Evolutionary conservation across 2,113 vertebrate species (phyloP), one percentile per base, ranked within the genome.

Genomic region (Dinomys branickii): DNA sequence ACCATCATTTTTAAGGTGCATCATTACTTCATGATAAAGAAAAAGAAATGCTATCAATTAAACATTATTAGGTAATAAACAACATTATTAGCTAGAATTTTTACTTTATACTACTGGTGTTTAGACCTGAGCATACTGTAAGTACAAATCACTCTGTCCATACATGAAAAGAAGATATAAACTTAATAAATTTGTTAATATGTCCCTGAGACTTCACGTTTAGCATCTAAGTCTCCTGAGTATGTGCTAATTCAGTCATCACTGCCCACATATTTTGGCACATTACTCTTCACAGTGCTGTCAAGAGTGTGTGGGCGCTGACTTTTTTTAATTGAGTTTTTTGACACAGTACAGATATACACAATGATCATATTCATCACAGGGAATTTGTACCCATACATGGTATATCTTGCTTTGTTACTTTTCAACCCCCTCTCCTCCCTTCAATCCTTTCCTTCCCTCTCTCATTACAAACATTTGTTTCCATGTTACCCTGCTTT

Each of bases 61-160:
- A 50, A 50, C 9, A 50, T 50, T 50, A 50, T 50, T 50, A 50
- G 47, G 47, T 50, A 50, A 9, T 50, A 50, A 50, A 50, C 47
- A 50, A 50, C 69, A n/a, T 85, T 85, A 12, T 80, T 61, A 35
- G n/a, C 71, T 92, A 81, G 33, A 85, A 92, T 38, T 94, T 94
- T 80, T 61, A 77, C 30, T 77, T 94, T 47, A 16, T 54, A 71
- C n/a, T 63, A 71, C 41, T 16, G 59, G 24, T 30, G 63, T 88
- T 94, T 33, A 67, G 17, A 81, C 0, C 8, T 63, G 28, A 3
- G 67, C 35, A 71, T 78, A 20, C 78, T 92, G 94, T 94, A 71
- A 82, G 59, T 44, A 11, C 33, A 52, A 58, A 44, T 67, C 28
- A 59, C 7, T 90, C 67, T 73, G 19, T 28, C 22, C 28, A 88